Evolutionary conservation across 2,888 invertebrate genomes (phyloP).

Genomic region (Heliconius hortense): DNA sequence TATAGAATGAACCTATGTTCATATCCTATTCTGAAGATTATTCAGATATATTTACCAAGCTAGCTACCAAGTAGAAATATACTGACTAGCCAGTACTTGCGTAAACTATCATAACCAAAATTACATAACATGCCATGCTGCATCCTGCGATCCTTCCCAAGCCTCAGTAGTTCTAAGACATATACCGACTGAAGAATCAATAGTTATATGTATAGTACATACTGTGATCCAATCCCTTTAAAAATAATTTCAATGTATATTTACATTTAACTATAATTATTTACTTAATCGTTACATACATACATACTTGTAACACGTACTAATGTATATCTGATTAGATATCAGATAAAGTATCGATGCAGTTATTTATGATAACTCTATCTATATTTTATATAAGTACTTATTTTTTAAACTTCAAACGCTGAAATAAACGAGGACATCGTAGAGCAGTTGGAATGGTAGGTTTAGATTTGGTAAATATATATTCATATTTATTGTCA

Average conservation of each 20-base stretch:
- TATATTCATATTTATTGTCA: background rate
- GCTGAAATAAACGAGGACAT: background rate
- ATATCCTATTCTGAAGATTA: too few species aligned
- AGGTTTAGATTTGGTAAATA: background rate
- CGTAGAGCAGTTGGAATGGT: background rate
- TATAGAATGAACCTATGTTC: too few species aligned
- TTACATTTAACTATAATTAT: too few species aligned
- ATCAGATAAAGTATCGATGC: conserved; percentile 6
- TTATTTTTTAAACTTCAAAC: background rate
- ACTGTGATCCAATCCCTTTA: background rate
- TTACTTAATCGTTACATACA: background rate
- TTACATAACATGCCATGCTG: too few species aligned
- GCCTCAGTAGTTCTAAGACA: too few species aligned
- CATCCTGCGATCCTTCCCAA: too few species aligned
- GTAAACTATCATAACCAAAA: too few species aligned
- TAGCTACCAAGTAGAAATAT: too few species aligned
- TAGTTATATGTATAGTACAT: background rate
- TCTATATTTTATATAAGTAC: background rate
- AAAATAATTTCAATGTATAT: background rate
- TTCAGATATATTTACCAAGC: too few species aligned
- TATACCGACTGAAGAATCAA: too few species aligned
- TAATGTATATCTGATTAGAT: conserved; percentile 10
- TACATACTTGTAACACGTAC: conserved; percentile 1
- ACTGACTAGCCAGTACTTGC: too few species aligned
- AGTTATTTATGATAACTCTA: background rate